Evolutionary conservation across 2,113 vertebrate species (phyloP).

Genomic region (Pseudolaguvia tuberculata): DNA sequence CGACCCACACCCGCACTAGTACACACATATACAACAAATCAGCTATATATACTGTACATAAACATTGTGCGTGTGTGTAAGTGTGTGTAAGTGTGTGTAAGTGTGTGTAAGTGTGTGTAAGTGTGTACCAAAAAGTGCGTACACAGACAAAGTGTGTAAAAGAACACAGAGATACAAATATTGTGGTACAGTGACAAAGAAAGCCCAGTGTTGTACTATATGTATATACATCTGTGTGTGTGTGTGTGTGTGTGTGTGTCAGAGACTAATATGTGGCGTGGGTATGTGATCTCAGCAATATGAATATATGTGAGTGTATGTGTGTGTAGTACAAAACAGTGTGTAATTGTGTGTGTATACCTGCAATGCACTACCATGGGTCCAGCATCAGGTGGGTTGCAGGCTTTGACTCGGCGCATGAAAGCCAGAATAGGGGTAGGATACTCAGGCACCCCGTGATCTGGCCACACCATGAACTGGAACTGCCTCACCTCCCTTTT

Average conservation of each 20-base stretch:
- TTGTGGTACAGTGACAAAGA: too few relatives aligned
- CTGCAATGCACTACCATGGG: slow-evolving; percentile 98
- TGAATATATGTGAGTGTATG: not conserved
- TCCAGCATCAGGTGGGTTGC: slow-evolving; percentile 85
- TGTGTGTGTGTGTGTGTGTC: not conserved
- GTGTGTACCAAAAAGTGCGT: too few relatives aligned
- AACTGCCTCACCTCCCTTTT: slow-evolving; percentile 93
- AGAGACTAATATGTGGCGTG: too few relatives aligned
- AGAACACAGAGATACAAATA: too few relatives aligned
- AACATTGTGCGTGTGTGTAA: not conserved
- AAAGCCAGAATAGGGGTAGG: slow-evolving; percentile 90
- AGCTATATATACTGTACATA: not conserved
- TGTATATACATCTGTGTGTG: not conserved
- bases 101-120: not conserved
- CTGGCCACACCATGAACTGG: slow-evolving; percentile 97
- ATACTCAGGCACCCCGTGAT: slow-evolving; percentile 93
- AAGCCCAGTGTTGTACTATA: too few relatives aligned
- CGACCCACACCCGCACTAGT: slow-evolving; percentile 87
- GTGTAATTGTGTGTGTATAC: slow-evolving; percentile 69
- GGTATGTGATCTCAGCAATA: too few relatives aligned
- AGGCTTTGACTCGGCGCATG: slow-evolving; percentile 84
- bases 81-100: not conserved
- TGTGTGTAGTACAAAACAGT: too few relatives aligned
- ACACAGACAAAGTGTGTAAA: too few relatives aligned
- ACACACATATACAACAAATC: not conserved